Percentiles rank a stretch among this genome's conserved stretches.
These are phyloP conservation scores for Phocides pigmalion DNA, from an alignment of 1,140 invertebrate species.

Conservation along the genomic window DNA sequence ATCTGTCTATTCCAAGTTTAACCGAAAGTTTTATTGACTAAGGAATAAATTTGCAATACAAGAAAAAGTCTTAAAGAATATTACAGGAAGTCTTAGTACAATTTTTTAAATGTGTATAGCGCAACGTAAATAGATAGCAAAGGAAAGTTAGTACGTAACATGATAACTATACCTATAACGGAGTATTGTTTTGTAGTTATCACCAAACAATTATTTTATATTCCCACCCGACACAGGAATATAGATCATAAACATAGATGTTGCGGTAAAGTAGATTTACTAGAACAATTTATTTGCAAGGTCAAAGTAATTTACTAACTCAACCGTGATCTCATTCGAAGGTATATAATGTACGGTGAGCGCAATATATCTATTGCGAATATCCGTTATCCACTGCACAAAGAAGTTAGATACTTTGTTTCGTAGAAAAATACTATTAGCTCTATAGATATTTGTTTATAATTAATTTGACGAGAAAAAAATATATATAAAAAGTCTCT, in stretches of 20 bases:
- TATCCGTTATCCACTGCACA: slow-evolving; percentile 15
- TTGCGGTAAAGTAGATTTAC: slow-evolving; percentile 49
- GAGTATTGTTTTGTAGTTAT: background rate
- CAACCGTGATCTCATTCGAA: slow-evolving; percentile 59
- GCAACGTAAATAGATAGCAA: too few species aligned
- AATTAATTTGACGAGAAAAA: too few species aligned
- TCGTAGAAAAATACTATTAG: background rate
- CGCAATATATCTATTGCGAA: slow-evolving; percentile 17
- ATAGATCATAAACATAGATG: slow-evolving; percentile 35
- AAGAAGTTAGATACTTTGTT: background rate
- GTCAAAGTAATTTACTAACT: slow-evolving; percentile 61
- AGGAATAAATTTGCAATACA: too few species aligned
- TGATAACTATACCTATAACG: background rate
- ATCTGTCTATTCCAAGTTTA: too few species aligned
- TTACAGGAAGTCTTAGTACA: too few species aligned
- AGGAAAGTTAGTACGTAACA: too few species aligned
- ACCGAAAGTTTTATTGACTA: too few species aligned
- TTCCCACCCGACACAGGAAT: slow-evolving; percentile 8
- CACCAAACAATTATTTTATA: background rate
- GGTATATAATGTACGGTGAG: slow-evolving; percentile 29
- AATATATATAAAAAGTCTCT: too few species aligned
- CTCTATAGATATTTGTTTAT: too few species aligned
- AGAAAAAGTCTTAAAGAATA: too few species aligned
- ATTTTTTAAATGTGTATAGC: too few species aligned
- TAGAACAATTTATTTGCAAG: slow-evolving; percentile 64